Evolutionary conservation across 2,888 invertebrate genomes (phyloP).

Genomic region (Leucoptera coffeella): DNA sequence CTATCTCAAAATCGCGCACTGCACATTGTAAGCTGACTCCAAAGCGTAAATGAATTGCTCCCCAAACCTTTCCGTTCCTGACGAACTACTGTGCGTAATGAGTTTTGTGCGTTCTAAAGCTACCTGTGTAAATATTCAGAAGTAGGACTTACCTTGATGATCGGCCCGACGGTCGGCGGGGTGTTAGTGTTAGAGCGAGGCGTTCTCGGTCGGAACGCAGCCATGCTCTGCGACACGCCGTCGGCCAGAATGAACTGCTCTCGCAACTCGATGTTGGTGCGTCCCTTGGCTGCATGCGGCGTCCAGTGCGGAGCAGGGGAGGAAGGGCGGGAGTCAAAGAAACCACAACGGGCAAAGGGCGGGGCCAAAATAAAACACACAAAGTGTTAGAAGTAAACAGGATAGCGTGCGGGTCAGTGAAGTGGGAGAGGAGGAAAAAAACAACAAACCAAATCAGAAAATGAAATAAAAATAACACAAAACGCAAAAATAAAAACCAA

Average conservation of each 20-base stretch:
- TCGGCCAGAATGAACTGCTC: slow-evolving; percentile 99
- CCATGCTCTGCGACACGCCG: slow-evolving; percentile 98
- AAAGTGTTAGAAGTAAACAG: slow-evolving; percentile 28
- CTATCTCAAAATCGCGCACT: too few relatives aligned
- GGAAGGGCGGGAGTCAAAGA: slow-evolving; percentile 19
- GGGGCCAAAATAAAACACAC: slow-evolving; percentile 29
- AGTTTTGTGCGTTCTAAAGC: too few relatives aligned
- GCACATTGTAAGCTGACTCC: slow-evolving; percentile 1
- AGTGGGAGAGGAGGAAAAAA: slow-evolving; percentile 42
- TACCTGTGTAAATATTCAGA: too few relatives aligned
- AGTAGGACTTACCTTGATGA: slow-evolving; percentile 83
- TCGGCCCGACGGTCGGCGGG: slow-evolving; percentile 75
- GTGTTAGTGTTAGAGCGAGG: slow-evolving; percentile 71
- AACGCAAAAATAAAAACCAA: slow-evolving; percentile 24
- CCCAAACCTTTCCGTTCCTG: slow-evolving; percentile 47
- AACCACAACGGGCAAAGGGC: slow-evolving; percentile 39
- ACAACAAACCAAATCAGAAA: slow-evolving; percentile 51
- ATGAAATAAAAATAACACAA: slow-evolving; percentile 41
- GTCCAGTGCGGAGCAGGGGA: slow-evolving; percentile 35
- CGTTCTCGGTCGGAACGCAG: slow-evolving; percentile 94
- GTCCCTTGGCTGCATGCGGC: slow-evolving; percentile 89
- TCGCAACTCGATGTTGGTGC: slow-evolving; percentile 98
- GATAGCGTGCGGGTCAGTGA: slow-evolving; percentile 48
- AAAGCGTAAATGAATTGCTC: slow-evolving; percentile 6
- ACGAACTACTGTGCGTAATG: slow-evolving; percentile 42